Evolutionary conservation across 2,888 invertebrate genomes (phyloP).

Genomic region (Synergus laeviventris): DNA sequence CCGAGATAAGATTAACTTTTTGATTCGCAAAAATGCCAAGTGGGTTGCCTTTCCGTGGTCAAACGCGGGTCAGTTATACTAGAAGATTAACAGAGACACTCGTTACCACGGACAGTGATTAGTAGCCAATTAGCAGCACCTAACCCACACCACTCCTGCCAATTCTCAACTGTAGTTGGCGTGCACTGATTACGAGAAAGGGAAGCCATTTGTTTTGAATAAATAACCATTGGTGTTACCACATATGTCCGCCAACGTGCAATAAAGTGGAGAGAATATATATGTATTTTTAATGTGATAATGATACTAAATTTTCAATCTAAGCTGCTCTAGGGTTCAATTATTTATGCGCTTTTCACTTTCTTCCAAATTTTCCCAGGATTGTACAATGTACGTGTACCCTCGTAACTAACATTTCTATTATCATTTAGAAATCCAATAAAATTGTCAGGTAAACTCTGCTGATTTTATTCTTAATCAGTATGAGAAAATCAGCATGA

Average conservation of each 20-base stretch:
- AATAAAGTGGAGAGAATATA: neutral
- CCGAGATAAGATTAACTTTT: slow-evolving; percentile 11
- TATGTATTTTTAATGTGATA: neutral
- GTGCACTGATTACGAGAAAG: neutral
- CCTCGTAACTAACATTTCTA: no score
- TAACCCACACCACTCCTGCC: neutral
- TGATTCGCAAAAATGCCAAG: neutral
- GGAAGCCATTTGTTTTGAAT: neutral
- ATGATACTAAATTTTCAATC: no score
- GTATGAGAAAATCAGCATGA: neutral
- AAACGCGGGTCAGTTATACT: neutral
- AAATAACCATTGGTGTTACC: neutral
- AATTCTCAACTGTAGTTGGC: neutral
- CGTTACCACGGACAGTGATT: neutral
- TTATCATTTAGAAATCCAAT: neutral
- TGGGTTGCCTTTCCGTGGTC: neutral
- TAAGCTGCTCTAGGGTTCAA: no score
- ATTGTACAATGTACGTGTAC: neutral
- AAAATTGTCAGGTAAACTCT: neutral
- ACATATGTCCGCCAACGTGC: neutral
- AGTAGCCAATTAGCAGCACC: neutral
- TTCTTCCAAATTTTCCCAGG: no score
- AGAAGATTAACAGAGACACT: neutral
- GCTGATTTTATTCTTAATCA: neutral
- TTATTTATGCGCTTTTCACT: no score